These are phyloP conservation scores for Himalopsyche phryganea DNA, from an alignment of 1,140 invertebrate genomes.

Conservation along the genomic window DNA sequence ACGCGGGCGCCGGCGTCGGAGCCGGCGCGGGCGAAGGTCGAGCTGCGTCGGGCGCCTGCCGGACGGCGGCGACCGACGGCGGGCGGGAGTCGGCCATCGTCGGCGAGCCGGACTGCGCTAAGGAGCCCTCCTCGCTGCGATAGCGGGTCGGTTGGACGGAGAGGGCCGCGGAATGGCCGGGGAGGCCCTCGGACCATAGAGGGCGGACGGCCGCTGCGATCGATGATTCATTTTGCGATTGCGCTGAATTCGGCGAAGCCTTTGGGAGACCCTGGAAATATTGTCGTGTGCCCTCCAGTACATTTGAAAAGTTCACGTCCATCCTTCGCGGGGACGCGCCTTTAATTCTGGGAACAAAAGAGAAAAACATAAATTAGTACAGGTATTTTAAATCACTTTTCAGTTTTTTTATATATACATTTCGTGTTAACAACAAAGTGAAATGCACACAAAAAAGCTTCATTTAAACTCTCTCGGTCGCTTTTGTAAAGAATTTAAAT, in stretches of 20 bases:
- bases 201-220: conserved; percentile 33
- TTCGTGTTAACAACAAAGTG: no score
- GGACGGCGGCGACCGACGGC: conserved; percentile 43
- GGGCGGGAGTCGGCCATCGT: conserved; percentile 38
- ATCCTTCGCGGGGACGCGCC: conserved; percentile 54
- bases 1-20: conserved; percentile 40
- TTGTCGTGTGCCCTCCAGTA: conserved; percentile 74
- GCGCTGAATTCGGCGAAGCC: conserved; percentile 50
- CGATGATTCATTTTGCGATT: conserved; percentile 40
- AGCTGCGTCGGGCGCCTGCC: conserved; percentile 42
- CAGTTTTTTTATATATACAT: no score
- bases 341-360: conserved; percentile 22
- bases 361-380: no score
- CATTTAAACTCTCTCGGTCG: no score
- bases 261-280: conserved; percentile 73
- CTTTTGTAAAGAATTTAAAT: no score
- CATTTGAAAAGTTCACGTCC: conserved; percentile 74
- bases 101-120: conserved; percentile 19
- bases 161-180: conserved; percentile 38
- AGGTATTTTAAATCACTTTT: no score
- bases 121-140: conserved; percentile 47
- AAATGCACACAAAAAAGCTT: no score
- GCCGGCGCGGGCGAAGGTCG: conserved; percentile 18
- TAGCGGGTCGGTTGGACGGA: conserved; percentile 42
- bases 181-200: conserved; percentile 45